These are phyloP conservation scores for Copsychus sechellarum DNA, from an alignment of 2,113 vertebrate genomes.

Conservation along the genomic window DNA sequence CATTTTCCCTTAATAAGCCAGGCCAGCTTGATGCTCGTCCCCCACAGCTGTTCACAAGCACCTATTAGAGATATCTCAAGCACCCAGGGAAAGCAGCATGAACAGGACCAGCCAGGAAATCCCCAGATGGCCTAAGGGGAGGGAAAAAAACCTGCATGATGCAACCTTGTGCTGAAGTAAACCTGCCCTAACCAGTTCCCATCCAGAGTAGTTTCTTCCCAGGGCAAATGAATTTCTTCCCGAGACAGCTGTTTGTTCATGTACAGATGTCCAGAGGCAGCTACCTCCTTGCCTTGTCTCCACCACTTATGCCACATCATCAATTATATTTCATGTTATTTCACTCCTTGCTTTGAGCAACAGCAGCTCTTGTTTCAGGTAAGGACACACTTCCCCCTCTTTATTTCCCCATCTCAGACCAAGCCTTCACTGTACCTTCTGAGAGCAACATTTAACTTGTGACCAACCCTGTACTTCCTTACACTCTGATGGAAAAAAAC, in stretches of 20 bases:
- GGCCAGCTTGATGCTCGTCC: not conserved
- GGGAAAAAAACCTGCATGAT: constrained; percentile 34
- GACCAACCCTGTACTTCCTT: not conserved
- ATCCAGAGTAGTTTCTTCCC: constrained; percentile 6
- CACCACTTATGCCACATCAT: not conserved
- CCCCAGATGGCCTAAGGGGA: constrained; percentile 42
- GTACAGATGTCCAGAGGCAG: constrained; percentile 21
- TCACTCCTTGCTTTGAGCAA: not conserved
- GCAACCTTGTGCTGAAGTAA: constrained; percentile 31
- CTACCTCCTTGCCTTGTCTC: not conserved
- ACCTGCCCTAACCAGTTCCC: constrained; percentile 39
- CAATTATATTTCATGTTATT: not conserved
- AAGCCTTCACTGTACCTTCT: not conserved
- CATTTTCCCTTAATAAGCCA: not conserved
- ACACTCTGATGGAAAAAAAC: not conserved
- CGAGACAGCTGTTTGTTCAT: not conserved
- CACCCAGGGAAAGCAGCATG: not conserved
- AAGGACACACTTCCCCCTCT: not conserved
- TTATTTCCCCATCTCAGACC: not conserved
- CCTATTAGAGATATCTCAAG: not conserved
- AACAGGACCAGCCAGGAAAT: constrained; percentile 37
- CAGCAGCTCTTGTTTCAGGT: not conserved
- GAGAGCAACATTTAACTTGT: not conserved
- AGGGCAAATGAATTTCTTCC: constrained; percentile 34
- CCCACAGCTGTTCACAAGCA: constrained; percentile 22